These are phyloP conservation scores for Artemia franciscana DNA, from an alignment of 1,140 invertebrate species.

Conservation along the genomic window DNA sequence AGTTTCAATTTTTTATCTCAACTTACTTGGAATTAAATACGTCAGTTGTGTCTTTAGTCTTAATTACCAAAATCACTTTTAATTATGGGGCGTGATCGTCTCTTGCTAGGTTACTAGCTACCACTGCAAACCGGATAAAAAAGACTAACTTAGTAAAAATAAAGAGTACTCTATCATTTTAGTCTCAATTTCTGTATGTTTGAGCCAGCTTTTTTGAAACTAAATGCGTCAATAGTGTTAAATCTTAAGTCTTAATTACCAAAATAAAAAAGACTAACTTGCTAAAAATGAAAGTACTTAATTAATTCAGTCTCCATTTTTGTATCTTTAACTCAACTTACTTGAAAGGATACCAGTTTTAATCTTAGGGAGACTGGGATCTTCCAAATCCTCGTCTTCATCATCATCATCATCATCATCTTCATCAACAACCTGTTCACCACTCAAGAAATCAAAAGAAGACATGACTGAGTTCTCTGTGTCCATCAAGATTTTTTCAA, in stretches of 20 bases:
- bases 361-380: slow-evolving; percentile 6
- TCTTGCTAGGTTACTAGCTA: no score
- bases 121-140: no score
- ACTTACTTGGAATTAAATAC: no score
- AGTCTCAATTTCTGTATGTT: no score
- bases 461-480: slow-evolving; percentile 81
- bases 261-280: neutral
- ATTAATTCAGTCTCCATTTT: neutral
- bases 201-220: no score
- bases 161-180: no score
- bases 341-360: slow-evolving; percentile 10
- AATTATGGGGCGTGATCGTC: no score
- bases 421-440: slow-evolving; percentile 64
- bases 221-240: neutral
- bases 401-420: slow-evolving; percentile 46
- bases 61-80: no score
- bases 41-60: no score
- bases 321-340: neutral
- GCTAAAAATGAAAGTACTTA: no score
- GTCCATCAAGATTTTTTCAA: slow-evolving; percentile 58
- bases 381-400: slow-evolving; percentile 24
- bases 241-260: neutral
- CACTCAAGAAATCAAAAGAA: slow-evolving; percentile 76
- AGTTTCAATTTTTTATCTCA: no score
- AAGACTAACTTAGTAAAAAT: no score